Evolutionary conservation across 1,140 invertebrate genomes (phyloP), one percentile per base, ranked within the genome.

Genomic region (Drosophila triauraria): DNA sequence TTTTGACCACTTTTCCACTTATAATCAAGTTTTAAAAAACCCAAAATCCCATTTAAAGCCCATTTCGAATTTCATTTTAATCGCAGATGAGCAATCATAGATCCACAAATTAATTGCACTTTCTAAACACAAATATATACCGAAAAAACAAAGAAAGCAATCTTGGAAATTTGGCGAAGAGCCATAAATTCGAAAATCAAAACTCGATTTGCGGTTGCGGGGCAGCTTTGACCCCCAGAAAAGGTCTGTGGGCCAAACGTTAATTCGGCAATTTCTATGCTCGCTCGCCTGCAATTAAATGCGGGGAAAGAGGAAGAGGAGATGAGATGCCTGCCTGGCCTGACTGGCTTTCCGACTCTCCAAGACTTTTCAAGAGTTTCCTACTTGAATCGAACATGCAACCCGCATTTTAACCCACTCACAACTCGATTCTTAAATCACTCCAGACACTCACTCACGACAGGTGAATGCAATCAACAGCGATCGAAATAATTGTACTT

Each of bases 391-490:
- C 23, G 38, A 60, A 57, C 75, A 78, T 78, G 75, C 75, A 78
- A 78, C 75, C 48, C 58, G 44, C 60, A 35, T 67, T 68, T 77
- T 25, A 57, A 25, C 54, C 63, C 74, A 68, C 75, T 75, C 71
- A 44, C 72, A 38, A 47, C 69, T 32, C 51, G 50, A 67, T 40
- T 54, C 48, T 38, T 43, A 35, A 69, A 67, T 70, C 67, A 70
- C 67, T 54, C 30, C 71, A 75, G 48, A 75, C 71, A 75, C 67
- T 62, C 50, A 72, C 53, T 75, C 71, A 75, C 70, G 70, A 76
- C 75, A 78, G 75, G 75, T 78, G 75, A 77, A 78, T 78, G 75
- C 74, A 77, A 78, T 77, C 74, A 75, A 77, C 74, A 68, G 76
- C 74, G 62, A 77, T 77, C 35, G 60, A 75, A 76, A 77, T 67